Percentiles rank a stretch among this genome's conserved stretches.
Conservation (phyloP, 2,797 vertebrate genomes). For the Neosilurus hyrtlii region DNA sequence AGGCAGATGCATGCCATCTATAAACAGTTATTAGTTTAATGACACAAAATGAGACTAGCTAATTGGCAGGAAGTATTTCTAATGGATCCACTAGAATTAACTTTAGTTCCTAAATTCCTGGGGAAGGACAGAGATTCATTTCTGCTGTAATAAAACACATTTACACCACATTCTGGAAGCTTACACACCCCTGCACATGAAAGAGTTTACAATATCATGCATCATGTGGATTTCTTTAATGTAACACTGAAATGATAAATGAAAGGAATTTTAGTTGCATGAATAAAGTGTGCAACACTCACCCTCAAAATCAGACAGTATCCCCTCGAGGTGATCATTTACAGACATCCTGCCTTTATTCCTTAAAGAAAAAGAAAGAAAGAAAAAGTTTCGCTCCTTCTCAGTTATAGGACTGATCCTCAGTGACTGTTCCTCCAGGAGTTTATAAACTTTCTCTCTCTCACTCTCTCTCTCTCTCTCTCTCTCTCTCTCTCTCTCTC, state of each 20-base stretch:
- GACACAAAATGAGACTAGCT: not conserved
- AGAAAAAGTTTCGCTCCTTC: constrained; percentile 34
- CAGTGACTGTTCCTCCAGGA: not conserved
- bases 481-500: not conserved
- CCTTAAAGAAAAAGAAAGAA: not conserved
- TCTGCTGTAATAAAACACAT: not conserved
- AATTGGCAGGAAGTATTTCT: not conserved
- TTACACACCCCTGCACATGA: not conserved
- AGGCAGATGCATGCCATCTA: constrained; percentile 6
- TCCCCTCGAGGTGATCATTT: constrained; percentile 84
- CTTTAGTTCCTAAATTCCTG: not conserved
- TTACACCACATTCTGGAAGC: not conserved
- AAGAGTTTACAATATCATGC: not conserved
- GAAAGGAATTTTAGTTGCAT: not conserved
- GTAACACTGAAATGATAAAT: not conserved
- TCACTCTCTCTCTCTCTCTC: not conserved
- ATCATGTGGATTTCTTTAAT: too few relatives aligned
- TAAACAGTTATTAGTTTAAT: constrained; percentile 19
- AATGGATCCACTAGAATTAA: not conserved
- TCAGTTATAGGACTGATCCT: not conserved
- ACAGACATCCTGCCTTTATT: constrained; percentile 76
- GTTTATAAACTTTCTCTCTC: not conserved
- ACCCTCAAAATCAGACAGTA: constrained; percentile 89
- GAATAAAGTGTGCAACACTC: constrained; percentile 21
- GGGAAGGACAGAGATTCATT: not conserved